Conservation (phyloP, 2,113 vertebrate species). For the Solea senegalensis region DNA sequence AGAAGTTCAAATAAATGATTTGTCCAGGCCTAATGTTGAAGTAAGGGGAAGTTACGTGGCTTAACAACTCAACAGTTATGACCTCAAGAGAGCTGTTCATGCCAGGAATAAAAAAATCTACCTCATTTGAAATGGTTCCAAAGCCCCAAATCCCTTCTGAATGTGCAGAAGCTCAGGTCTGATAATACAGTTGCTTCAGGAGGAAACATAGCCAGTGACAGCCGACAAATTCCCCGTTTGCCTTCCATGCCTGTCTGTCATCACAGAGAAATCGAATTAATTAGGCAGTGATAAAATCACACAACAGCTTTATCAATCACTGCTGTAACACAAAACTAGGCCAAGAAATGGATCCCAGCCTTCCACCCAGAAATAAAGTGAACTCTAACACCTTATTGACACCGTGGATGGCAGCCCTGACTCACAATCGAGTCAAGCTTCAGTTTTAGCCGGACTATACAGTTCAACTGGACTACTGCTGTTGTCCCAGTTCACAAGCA, state of each 20-base stretch:
- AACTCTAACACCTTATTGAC: too few relatives aligned
- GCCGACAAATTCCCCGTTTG: background rate
- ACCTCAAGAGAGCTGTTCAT: too few relatives aligned
- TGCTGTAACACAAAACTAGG: slow-evolving; percentile 3
- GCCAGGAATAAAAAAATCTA: too few relatives aligned
- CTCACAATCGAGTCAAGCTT: too few relatives aligned
- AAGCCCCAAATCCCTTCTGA: background rate
- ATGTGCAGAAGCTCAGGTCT: background rate
- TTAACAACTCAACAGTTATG: too few relatives aligned
- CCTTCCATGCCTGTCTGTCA: slow-evolving; percentile 1
- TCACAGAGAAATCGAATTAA: slow-evolving; percentile 25
- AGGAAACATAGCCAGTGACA: background rate
- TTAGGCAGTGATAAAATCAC: slow-evolving; percentile 19
- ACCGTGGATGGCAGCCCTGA: too few relatives aligned
- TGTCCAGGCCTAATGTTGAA: too few relatives aligned
- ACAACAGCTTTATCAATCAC: slow-evolving; percentile 30
- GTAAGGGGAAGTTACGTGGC: background rate
- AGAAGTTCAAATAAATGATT: too few relatives aligned
- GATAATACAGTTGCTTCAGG: background rate
- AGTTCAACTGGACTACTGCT: too few relatives aligned
- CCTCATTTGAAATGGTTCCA: background rate
- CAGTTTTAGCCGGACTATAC: too few relatives aligned
- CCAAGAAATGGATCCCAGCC: background rate
- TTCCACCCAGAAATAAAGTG: too few relatives aligned
- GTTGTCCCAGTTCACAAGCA: too few relatives aligned